Base-by-base conservation (phyloP, 2,797 vertebrate genomes). In the Hozukius guyotensis region DNA sequence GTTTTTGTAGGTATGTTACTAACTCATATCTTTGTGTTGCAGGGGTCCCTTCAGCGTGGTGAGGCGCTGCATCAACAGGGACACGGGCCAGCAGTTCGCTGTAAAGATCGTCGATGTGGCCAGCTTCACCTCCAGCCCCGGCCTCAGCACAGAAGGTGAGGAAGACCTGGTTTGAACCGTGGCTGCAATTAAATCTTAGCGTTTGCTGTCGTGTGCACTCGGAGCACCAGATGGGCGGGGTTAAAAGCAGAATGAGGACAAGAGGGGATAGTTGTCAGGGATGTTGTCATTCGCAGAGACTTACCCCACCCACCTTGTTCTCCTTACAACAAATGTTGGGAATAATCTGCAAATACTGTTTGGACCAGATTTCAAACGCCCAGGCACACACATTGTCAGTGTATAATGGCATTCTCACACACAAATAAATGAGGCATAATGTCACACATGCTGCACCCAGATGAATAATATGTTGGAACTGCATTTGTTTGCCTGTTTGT, bases 21-120 rank as follows among this genome's bases (percentile, higher is more conserved):
- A 80, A 84, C 52, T 22, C 0, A 20, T 77, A 14, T 92, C 56
- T 92, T 29, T 92, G 7, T 80, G 20, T 91, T 93, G 8, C 93
- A 99, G 99, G 96, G 99, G 99, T 77, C 99, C 99, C 8, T 99
- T 99, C 96, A 99, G 98, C 24, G 98, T 99, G 93, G 99, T 99
- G 80, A 95, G 99, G 84, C 95, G 99, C 95, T 99, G 98, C 93
- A 99, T 99, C 96, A 99, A 99, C 97, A 96, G 98, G 94, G 98
- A 99, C 93, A 99, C 98, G 1, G 98, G 98, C 80, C 98, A 99
- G 87, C 98, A 99, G 95, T 99, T 99, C 85, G 98, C 99, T 16
- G 98, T 99, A 52, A 99, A 99, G 97, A 99, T 99, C 81, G 99
- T 99, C 57, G 99, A 99, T 89, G 99, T 99, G 95, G 99, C 99